Evolutionary conservation across 2,797 vertebrate genomes (phyloP).

Genomic region (Danio aesculapii): DNA sequence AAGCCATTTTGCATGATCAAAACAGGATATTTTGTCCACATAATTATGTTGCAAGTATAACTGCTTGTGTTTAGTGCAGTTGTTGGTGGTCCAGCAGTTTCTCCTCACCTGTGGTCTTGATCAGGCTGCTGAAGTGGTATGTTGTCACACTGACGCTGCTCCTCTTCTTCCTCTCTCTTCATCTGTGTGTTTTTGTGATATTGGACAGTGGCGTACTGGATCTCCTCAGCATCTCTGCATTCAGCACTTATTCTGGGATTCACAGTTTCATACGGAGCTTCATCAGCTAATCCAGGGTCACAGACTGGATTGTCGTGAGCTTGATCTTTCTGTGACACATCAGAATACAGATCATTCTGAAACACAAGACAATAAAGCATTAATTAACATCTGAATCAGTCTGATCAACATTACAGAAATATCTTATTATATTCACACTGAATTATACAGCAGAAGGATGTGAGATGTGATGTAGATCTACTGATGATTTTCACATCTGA

Average conservation of each 20-base stretch:
- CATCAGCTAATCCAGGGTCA: neutral
- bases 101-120: neutral
- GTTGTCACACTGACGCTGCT: neutral
- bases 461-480: no score
- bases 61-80: no score
- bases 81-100: no score
- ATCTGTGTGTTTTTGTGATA: neutral
- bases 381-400: no score
- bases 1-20: no score
- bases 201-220: neutral
- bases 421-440: no score
- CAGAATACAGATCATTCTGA: constrained; percentile 6
- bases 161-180: neutral
- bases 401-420: no score
- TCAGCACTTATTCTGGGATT: neutral
- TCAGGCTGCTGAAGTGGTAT: neutral
- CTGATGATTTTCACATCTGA: no score
- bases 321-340: neutral
- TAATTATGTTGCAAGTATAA: no score
- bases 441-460: no score
- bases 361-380: neutral
- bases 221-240: neutral
- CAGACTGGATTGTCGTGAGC: neutral
- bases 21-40: no score
- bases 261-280: neutral